Base-by-base conservation (phyloP, 2,888 invertebrate genomes). In the Blastobasis adustella region DNA sequence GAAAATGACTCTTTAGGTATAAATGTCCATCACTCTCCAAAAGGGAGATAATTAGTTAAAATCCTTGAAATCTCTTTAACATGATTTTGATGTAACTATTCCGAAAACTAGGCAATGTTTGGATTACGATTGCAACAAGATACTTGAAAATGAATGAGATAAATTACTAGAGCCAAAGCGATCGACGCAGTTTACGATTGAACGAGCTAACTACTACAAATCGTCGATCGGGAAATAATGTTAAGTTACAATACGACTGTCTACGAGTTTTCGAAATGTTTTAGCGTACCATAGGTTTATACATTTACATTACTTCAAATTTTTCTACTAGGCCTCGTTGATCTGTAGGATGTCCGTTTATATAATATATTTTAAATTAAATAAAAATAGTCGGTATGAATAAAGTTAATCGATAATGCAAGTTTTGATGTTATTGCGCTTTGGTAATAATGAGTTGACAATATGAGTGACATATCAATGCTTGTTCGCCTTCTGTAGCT, bases 281-380 rank as follows among this genome's bases (percentile, higher is more conserved):
- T 76, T 79, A 81, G 78, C 69, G 62, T 72, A 76, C 73, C 71
- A 73, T 79, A 84, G 78, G 76, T 77, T 82, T n/a, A 42, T 42
- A 79, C 70, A 62, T 66, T 69, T 71, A 73, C 72, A 72, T 62
- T 75, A 74, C 64, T 71, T 67, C 62, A 64, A 69, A 61, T 73
- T 66, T 68, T 66, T 69, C 67, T 57, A 64, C 60, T 73, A 69
- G 71, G 71, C 71, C 70, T 72, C 63, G 65, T 65, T 50, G 23
- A 23, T 23, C 23, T 58, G 56, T 65, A 67, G 64, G 62, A 63
- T 65, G 65, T 67, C 61, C 56, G 63, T 63, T 65, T 51, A 36
- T 54, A 58, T 57, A 60, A 61, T 8, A 42, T 5, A 42, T 8
- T 40, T 23, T 23, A 23, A 23, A 23, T n/a, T 23, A 23, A 23